Evolutionary conservation across 2,113 vertebrate genomes (phyloP).

Genomic region (Isurus oxyrinchus): DNA sequence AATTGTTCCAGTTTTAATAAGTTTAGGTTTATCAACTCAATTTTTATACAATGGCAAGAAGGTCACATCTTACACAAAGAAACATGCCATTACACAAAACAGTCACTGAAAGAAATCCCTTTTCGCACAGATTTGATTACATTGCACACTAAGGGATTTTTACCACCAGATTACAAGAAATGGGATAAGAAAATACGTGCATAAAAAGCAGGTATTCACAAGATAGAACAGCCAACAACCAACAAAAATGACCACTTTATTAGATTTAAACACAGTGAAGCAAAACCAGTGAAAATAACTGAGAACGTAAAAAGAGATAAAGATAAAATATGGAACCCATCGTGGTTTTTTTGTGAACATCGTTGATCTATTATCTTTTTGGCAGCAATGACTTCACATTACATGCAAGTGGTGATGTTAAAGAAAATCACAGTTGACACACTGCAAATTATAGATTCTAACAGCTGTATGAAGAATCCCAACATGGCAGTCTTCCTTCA

Average conservation of each 20-base stretch:
- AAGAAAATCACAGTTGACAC: not conserved
- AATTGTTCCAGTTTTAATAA: not conserved
- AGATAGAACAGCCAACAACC: not conserved
- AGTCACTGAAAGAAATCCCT: not conserved
- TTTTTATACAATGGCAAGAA: not conserved
- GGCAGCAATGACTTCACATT: not conserved
- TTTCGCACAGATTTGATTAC: not conserved
- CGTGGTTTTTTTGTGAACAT: not conserved
- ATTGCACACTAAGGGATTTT: not conserved
- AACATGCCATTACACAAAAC: not conserved
- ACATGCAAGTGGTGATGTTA: not conserved
- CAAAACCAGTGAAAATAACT: not conserved
- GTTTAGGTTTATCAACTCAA: not conserved
- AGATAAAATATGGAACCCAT: not conserved
- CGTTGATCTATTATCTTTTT: not conserved
- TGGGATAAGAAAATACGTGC: not conserved
- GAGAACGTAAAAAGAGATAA: not conserved
- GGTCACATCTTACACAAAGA: not conserved
- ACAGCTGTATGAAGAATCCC: conserved; percentile 17
- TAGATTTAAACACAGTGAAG: not conserved
- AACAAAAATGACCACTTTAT: not conserved
- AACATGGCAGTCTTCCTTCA: conserved; percentile 39
- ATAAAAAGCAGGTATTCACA: not conserved
- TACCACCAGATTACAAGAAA: not conserved
- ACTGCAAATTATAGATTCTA: not conserved